Percentiles rank a stretch among this genome's conserved stretches.
phyloP scores from a whole-genome alignment of 2,113 vertebrate species.

The Rhombomys opimus region DNA sequence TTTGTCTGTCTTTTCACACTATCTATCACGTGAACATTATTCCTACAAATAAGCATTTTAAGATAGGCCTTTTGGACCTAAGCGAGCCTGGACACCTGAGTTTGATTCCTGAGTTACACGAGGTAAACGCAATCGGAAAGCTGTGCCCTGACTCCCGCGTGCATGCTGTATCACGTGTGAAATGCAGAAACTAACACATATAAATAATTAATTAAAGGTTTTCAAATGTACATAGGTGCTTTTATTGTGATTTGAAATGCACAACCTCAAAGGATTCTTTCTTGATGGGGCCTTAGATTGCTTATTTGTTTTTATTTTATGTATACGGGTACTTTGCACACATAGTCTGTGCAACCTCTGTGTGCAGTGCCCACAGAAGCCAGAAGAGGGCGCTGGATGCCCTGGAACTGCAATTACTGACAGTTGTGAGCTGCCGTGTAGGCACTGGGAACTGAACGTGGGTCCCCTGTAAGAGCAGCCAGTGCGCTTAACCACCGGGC shows the following conservation, averaged over 20 bases:
- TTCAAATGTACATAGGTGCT: not conserved
- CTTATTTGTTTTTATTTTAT: not conserved
- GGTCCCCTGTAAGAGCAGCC: not conserved
- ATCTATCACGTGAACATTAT: not conserved
- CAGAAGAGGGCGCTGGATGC: not conserved
- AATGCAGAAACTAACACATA: not conserved
- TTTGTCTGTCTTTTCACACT: not conserved
- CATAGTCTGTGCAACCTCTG: too few relatives aligned
- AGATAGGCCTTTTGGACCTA: not conserved
- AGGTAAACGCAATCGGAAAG: not conserved
- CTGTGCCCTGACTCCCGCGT: not conserved
- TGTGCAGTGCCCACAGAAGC: not conserved
- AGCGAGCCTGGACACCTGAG: not conserved
- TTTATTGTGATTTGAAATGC: conserved; percentile 50
- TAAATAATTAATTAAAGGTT: not conserved
- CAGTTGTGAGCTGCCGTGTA: not conserved
- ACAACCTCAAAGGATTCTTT: not conserved
- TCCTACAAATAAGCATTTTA: conserved; percentile 34
- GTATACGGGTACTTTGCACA: not conserved
- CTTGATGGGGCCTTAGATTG: not conserved
- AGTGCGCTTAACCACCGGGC: not conserved
- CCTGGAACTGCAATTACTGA: not conserved
- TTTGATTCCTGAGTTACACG: not conserved
- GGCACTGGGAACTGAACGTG: not conserved
- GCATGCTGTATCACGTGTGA: not conserved